Evolutionary conservation across 2,113 vertebrate genomes (phyloP), one percentile per base, ranked within the genome.

Genomic region (Toxotes jaculatrix): DNA sequence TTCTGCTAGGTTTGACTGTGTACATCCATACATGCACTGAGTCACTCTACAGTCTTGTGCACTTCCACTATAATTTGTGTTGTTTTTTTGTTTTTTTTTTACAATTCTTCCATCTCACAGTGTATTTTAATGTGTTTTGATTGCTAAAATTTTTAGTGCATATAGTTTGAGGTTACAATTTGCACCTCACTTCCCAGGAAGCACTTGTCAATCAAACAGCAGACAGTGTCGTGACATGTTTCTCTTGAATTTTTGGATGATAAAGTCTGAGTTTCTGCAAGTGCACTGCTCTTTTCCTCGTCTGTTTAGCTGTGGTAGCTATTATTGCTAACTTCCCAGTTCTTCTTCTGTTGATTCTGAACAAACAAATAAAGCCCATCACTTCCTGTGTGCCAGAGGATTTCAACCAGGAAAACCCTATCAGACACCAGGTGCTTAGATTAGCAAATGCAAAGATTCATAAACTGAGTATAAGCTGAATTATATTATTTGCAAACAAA

Each of bases 391-490:
- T 84, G 85, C 84, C 61, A 63, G 74, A 83, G 76, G 85, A 88
- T 86, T 86, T 85, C 3, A 8, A 61, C 47, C 71, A 79, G 77
- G 47, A 85, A 83, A 77, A 65, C 70, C 76, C 81, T 21, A 61
- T 77, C 84, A 91, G 91, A 86, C 86, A 74, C 68, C 90, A 88
- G 87, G 86, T 90, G 91, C 82, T 88, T 32, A 87, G 87, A 87
- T 89, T 85, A 93, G 73, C 43, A 16, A 84, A 78, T 83, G 84
- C 87, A 92, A 90, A 89, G 83, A 86, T 82, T 89, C 83, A 89
- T 88, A 86, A 89, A 89, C 55, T 90, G 73, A 63, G 73, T 84
- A 79, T 88, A 84, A 88, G 49, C 73, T 88, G 75, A 87, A 62
- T 85, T 85, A 85, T 81, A 88, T 89, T 87, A 87, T 82, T 73